phyloP scores from a whole-genome alignment of 64 coral and sea anemone species.

The Montipora sp. region DNA sequence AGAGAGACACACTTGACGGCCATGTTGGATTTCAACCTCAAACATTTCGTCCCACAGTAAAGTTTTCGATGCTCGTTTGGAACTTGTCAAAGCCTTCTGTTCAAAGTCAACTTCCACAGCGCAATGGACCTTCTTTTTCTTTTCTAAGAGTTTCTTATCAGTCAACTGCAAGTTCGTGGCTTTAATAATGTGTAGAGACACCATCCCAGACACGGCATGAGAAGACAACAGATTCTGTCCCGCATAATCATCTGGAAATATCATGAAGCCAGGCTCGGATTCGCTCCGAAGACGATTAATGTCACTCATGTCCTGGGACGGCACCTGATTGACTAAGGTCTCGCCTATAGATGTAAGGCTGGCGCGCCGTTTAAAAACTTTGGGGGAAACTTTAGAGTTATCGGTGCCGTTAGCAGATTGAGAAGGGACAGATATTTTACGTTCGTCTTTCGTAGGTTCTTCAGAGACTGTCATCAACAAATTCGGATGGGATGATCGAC shows the following conservation, averaged over 20 bases:
- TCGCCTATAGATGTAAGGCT: conserved; percentile 10
- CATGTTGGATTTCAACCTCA: conserved; percentile 93
- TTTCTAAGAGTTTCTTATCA: conserved; percentile 78
- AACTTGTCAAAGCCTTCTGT: conserved; percentile 88
- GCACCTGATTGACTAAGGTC: conserved; percentile 28
- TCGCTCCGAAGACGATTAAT: conserved; percentile 33
- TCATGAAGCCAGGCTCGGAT: conserved; percentile 63
- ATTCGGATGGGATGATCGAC: conserved; percentile 36
- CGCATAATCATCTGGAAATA: conserved; percentile 90
- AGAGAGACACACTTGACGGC: conserved; percentile 71
- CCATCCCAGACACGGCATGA: conserved; percentile 91
- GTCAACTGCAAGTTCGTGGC: conserved; percentile 63
- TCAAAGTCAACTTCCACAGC: conserved; percentile 91
- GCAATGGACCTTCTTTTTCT: conserved; percentile 88
- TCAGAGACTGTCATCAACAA: conserved; percentile 1
- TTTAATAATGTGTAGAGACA: conserved; percentile 82
- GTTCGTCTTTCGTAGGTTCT: background rate
- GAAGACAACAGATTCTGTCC: conserved; percentile 71
- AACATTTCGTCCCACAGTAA: conserved; percentile 89
- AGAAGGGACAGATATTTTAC: background rate
- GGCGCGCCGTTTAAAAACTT: conserved; percentile 1
- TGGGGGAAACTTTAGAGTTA: background rate
- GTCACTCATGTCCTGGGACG: conserved; percentile 9
- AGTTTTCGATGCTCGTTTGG: conserved; percentile 72
- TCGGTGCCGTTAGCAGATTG: background rate